Evolutionary conservation across 2,113 vertebrate genomes (phyloP).

Genomic region (Sitta europaea): DNA sequence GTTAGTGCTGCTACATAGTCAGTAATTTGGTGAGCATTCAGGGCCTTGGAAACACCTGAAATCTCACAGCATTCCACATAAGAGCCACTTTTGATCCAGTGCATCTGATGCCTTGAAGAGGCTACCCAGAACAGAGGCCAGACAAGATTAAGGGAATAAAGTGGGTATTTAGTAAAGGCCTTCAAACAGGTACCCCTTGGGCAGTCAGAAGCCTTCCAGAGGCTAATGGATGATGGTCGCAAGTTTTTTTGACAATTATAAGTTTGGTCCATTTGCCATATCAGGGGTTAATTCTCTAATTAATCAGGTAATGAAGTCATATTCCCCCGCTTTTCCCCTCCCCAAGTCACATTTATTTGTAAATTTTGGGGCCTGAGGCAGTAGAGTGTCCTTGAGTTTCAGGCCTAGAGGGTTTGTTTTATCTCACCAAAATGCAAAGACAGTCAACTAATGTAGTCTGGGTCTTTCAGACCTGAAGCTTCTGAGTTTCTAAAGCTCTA

Average conservation of each 20-base stretch:
- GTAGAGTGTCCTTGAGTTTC: not conserved
- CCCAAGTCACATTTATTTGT: not conserved
- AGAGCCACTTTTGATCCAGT: rapidly evolving
- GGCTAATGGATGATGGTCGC: rapidly evolving
- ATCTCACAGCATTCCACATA: rapidly evolving
- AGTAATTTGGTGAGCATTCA: not conserved
- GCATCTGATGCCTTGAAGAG: not conserved
- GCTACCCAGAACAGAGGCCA: not conserved
- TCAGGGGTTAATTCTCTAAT: not conserved
- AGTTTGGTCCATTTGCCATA: not conserved
- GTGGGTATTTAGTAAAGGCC: not conserved
- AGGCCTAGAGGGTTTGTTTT: not conserved
- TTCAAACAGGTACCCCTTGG: not conserved
- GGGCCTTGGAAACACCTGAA: not conserved
- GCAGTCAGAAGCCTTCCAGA: not conserved
- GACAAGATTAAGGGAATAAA: not conserved
- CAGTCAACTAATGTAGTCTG: too few species aligned
- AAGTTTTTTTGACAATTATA: not conserved
- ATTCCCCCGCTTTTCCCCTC: not conserved
- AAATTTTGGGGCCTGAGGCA: not conserved
- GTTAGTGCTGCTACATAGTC: rapidly evolving
- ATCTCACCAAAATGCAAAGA: not conserved
- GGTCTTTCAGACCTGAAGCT: too few species aligned
- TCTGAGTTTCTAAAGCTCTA: too few species aligned
- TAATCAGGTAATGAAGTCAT: not conserved